Evolutionary conservation across 2,113 vertebrate species (phyloP).

Genomic region (Axis porcinus): DNA sequence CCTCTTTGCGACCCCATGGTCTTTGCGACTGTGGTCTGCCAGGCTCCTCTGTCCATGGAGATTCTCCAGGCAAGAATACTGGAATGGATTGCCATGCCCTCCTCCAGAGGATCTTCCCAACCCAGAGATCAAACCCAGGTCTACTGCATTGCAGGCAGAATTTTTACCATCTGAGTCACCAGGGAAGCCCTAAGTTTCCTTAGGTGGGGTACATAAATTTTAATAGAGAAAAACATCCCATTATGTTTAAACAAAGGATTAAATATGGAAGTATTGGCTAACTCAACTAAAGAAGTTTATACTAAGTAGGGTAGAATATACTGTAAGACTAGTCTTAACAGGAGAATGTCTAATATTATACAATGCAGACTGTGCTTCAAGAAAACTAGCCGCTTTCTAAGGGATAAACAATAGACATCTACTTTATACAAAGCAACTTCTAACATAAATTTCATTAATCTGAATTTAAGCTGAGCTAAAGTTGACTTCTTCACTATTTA

Average conservation of each 20-base stretch:
- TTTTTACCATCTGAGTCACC: background rate
- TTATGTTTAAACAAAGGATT: constrained; percentile 22
- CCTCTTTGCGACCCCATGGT: background rate
- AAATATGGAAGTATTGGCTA: background rate
- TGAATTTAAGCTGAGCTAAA: constrained; percentile 30
- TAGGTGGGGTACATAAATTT: background rate
- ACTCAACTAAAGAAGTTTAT: background rate
- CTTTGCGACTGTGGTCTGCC: background rate
- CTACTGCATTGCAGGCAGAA: background rate
- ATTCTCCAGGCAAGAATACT: background rate
- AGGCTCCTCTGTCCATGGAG: background rate
- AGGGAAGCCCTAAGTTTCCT: background rate
- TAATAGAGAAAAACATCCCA: background rate
- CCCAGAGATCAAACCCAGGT: background rate
- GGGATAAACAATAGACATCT: constrained; percentile 20
- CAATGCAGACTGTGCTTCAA: background rate
- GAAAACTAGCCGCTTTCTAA: background rate
- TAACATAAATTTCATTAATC: constrained; percentile 3
- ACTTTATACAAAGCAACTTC: constrained; percentile 6
- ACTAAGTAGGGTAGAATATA: background rate
- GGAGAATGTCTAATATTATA: background rate
- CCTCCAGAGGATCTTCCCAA: background rate
- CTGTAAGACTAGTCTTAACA: background rate
- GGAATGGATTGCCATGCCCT: background rate
- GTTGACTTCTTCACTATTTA: constrained; percentile 3